Conservation (phyloP, 2,888 invertebrate species). For the Portevinia maculata region DNA sequence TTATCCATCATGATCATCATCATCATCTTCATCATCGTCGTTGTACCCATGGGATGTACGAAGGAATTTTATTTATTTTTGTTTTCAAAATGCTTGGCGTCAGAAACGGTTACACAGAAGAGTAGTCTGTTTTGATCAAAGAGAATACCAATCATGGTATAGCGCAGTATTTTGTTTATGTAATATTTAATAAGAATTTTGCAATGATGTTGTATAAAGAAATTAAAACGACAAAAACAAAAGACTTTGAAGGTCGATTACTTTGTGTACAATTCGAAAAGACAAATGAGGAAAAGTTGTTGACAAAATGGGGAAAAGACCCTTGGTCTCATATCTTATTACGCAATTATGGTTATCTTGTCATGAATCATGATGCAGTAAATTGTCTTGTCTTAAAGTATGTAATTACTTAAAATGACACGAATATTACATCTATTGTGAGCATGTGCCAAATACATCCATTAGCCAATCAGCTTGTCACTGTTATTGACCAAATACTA, state of each 20-base stretch:
- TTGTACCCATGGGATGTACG: background rate
- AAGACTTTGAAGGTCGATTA: slow-evolving; percentile 15
- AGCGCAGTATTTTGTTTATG: slow-evolving; percentile 36
- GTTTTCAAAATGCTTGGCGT: slow-evolving; percentile 34
- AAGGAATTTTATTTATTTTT: slow-evolving; percentile 34
- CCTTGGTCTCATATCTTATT: slow-evolving; percentile 7
- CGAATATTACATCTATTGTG: no score
- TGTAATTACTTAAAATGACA: no score
- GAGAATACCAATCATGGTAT: slow-evolving; percentile 42
- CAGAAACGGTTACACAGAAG: background rate
- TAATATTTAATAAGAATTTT: slow-evolving; percentile 21
- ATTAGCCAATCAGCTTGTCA: no score
- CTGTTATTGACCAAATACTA: no score
- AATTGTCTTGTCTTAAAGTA: no score
- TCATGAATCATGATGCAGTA: background rate
- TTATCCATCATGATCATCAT: slow-evolving; percentile 43
- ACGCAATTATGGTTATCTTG: background rate
- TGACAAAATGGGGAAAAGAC: background rate
- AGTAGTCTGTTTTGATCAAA: slow-evolving; percentile 3
- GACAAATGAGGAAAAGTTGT: background rate
- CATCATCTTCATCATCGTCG: background rate
- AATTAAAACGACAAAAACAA: background rate
- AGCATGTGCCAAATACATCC: no score
- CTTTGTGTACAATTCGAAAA: no score
- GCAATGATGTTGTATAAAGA: slow-evolving; percentile 5